These are phyloP conservation scores for Columba janthina DNA, from an alignment of 2,113 vertebrate genomes.

Conservation along the genomic window DNA sequence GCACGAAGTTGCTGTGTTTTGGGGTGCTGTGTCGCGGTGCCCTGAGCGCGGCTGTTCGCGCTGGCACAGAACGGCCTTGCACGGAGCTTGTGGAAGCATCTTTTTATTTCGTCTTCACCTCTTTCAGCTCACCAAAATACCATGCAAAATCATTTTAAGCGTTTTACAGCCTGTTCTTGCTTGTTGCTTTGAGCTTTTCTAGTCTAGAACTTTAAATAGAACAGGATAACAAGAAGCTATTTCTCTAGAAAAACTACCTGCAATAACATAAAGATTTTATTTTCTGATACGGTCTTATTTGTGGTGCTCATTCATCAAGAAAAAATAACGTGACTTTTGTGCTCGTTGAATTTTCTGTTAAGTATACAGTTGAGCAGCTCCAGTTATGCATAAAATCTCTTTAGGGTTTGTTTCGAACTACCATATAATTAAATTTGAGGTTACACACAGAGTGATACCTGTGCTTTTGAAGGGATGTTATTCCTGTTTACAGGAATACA, in stretches of 20 bases:
- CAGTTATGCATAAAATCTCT: rapidly evolving
- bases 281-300: not conserved
- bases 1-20: not conserved
- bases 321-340: rapidly evolving
- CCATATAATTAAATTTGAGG: rapidly evolving
- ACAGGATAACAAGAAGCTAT: not conserved
- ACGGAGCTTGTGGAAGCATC: not conserved
- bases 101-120: rapidly evolving
- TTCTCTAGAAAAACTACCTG: not conserved
- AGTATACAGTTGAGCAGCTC: not conserved
- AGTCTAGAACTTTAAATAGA: not conserved
- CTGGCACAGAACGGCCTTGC: not conserved
- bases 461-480: not conserved
- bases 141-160: rapidly evolving
- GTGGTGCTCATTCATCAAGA: rapidly evolving
- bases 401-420: not conserved
- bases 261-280: not conserved
- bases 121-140: not conserved
- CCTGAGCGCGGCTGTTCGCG: rapidly evolving
- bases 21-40: rapidly evolving
- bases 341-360: not conserved
- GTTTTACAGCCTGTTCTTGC: not conserved
- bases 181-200: not conserved
- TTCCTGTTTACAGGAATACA: not conserved
- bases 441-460: rapidly evolving